phyloP scores from a whole-genome alignment of 2,888 invertebrate species.

The Drosophila niveifrons region DNA sequence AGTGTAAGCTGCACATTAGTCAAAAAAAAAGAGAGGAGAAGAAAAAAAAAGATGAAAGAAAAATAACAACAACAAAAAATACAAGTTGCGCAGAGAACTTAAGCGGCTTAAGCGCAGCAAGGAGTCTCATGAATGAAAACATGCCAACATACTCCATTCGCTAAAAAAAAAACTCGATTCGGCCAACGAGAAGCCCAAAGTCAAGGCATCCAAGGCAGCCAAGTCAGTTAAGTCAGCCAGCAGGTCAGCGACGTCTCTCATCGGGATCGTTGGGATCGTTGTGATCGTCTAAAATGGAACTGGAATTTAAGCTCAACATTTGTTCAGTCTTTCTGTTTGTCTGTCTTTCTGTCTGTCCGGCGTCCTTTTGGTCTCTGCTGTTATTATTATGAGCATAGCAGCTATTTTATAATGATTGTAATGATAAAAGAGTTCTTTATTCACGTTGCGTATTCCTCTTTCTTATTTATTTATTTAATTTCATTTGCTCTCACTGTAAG shows the following conservation, averaged over 20 bases:
- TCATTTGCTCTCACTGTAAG: no score
- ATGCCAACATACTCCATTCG: slow-evolving; percentile 12
- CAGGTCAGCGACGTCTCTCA: slow-evolving; percentile 48
- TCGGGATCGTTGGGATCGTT: slow-evolving; percentile 22
- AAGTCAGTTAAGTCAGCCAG: slow-evolving; percentile 10
- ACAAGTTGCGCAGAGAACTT: slow-evolving; percentile 66
- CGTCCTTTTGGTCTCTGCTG: not conserved
- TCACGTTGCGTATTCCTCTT: no score
- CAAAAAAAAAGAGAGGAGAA: slow-evolving; percentile 56
- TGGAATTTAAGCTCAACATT: slow-evolving; percentile 69
- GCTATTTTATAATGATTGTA: slow-evolving; percentile 5
- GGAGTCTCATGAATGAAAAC: slow-evolving; percentile 59
- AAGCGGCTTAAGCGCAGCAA: slow-evolving; percentile 71
- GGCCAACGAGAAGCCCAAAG: no score
- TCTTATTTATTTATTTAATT: no score
- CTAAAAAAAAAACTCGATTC: no score
- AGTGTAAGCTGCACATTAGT: slow-evolving; percentile 81
- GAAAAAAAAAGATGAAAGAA: slow-evolving; percentile 8
- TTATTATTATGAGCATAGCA: slow-evolving; percentile 18
- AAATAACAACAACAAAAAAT: not conserved
- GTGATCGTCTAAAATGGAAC: slow-evolving; percentile 65
- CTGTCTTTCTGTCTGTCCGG: not conserved
- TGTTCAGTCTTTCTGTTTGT: slow-evolving; percentile 14
- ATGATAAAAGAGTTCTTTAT: not conserved
- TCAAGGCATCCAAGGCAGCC: no score